phyloP scores from a whole-genome alignment of 2,888 invertebrate genomes.

The Cantharis lateralis region DNA sequence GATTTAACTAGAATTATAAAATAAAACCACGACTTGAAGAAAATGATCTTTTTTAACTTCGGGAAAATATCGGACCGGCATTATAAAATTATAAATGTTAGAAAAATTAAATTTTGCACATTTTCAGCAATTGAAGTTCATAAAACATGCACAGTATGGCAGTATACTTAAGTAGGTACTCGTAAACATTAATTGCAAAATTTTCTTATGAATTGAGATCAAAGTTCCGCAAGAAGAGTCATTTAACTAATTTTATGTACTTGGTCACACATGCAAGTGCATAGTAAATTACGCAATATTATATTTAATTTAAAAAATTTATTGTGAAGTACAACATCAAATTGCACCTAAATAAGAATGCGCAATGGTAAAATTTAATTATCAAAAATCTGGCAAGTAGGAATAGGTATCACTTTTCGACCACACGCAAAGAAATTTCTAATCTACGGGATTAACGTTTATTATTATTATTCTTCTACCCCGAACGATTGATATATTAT shows the following conservation, averaged over 20 bases:
- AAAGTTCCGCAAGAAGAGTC: conserved; percentile 18
- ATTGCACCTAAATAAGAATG: background rate
- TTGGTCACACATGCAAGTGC: conserved; percentile 5
- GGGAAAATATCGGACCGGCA: background rate
- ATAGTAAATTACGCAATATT: background rate
- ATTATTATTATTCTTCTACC: conserved; percentile 11
- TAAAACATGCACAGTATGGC: background rate
- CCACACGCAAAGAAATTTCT: conserved; percentile 2
- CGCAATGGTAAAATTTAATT: background rate
- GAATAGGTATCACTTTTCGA: background rate
- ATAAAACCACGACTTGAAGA: background rate
- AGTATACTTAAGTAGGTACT: background rate
- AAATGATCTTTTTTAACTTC: background rate
- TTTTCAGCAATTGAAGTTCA: background rate
- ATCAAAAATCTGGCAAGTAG: background rate
- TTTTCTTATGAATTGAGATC: background rate
- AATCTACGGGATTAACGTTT: conserved; percentile 9
- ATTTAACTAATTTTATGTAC: conserved; percentile 22
- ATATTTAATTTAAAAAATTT: background rate
- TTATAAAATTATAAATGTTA: background rate
- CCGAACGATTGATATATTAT: conserved; percentile 37
- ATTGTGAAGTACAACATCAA: background rate
- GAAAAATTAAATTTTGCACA: background rate
- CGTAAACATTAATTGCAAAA: background rate
- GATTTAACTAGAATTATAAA: background rate